Base-by-base conservation (phyloP, 2,888 invertebrate species). In the Terebella lapidaria region DNA sequence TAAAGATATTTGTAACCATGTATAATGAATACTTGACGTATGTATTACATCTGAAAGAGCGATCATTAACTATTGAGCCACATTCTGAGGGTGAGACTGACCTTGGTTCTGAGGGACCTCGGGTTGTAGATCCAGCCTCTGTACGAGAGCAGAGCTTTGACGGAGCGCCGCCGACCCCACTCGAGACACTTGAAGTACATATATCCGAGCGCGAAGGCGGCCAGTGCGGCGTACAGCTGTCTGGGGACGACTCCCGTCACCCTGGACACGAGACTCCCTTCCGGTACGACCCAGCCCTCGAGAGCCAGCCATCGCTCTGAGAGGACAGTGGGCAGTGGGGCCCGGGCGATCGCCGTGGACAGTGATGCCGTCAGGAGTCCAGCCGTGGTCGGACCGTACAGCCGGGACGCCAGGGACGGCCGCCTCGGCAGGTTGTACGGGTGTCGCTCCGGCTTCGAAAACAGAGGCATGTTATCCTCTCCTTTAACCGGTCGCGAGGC, bases 121-220 rank as follows among this genome's bases (percentile, higher is more conserved):
- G 53, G 53, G 22, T 15, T 18, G 53, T 53, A 53, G 53, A 53
- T 4, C 53, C 53, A 53, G 5, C 53, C 53, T 22, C 22, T 5
- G 28, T 53, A 53, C 15, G 10, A 5, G 15, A 53, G 28, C 53
- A 53, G 28, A 4, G 27, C 5, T 22, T 53, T 53, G 27, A 53
- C 4, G 27, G 29, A 4, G 27, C 53, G 26, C 27, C 26, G 15
- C 22, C 53, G 26, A 5, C 4, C 5, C 53, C 53, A 53, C 5
- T 53, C 53, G 4, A 53, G 28, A 22, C 53, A 25, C 53, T 28
- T 53, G 15, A 28, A 5, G 27, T 4, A 4, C 15, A 10, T 28
- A 22, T 27, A 53, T 5, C 53, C 53, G 10, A 5, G 22, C 27
- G 22, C 26, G 53, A 53, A 53, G 4, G 15, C 53, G 15, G 28